phyloP scores from a whole-genome alignment of 2,797 vertebrate species.

The Microctenopoma lineatum region DNA sequence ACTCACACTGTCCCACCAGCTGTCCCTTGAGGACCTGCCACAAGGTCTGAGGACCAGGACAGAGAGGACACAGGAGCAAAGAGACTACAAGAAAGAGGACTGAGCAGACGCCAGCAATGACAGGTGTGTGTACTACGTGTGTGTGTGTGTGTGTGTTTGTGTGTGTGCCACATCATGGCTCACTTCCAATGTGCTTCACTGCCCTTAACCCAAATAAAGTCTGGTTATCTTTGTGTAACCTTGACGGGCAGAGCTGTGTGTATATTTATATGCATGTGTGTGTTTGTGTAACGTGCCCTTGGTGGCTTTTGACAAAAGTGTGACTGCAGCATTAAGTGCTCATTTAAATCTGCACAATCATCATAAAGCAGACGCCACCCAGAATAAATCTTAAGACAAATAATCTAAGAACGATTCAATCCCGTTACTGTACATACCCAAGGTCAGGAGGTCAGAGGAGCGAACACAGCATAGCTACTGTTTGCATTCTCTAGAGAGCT shows the following conservation, averaged over 20 bases:
- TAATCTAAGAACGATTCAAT: too few relatives aligned
- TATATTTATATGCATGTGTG: slow-evolving; percentile 21
- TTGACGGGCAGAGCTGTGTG: slow-evolving; percentile 50
- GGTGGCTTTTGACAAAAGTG: not conserved
- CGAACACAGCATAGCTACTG: slow-evolving; percentile 49
- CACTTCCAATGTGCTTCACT: slow-evolving; percentile 60
- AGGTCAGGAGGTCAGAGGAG: slow-evolving; percentile 59
- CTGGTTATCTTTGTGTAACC: slow-evolving; percentile 73
- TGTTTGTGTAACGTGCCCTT: slow-evolving; percentile 19
- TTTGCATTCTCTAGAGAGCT: slow-evolving; percentile 67
- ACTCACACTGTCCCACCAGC: slow-evolving; percentile 67
- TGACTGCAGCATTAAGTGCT: not conserved
- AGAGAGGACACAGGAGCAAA: slow-evolving; percentile 68
- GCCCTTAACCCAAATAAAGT: slow-evolving; percentile 78
- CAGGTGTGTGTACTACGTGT: slow-evolving; percentile 41
- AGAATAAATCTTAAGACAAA: not conserved
- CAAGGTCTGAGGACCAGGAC: slow-evolving; percentile 62
- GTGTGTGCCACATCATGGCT: slow-evolving; percentile 49
- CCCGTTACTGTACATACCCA: slow-evolving; percentile 53
- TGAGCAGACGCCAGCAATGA: slow-evolving; percentile 52
- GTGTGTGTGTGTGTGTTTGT: slow-evolving; percentile 22
- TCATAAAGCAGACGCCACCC: not conserved
- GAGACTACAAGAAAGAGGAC: slow-evolving; percentile 50
- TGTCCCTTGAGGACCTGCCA: slow-evolving; percentile 65
- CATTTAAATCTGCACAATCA: slow-evolving; percentile 38